Conservation (phyloP, 1,140 invertebrate species). For the Pogonomyrmex californicus region DNA sequence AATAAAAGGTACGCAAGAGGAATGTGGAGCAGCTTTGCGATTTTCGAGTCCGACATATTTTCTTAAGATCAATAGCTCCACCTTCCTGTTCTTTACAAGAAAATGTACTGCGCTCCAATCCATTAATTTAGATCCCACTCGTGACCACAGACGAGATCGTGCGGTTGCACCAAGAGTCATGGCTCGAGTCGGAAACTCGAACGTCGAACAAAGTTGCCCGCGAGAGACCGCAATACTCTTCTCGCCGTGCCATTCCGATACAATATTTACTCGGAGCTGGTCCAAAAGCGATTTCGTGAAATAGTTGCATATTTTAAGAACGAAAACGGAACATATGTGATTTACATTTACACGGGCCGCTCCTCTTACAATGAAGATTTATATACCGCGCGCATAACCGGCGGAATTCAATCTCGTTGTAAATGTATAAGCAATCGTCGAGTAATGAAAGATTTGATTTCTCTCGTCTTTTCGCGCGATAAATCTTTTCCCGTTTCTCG, state of each 20-base stretch:
- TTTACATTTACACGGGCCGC: slow-evolving; percentile 20
- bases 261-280: slow-evolving; percentile 56
- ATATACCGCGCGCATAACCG: not conserved
- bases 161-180: slow-evolving; percentile 73
- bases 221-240: slow-evolving; percentile 62
- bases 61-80: slow-evolving; percentile 63
- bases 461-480: not conserved
- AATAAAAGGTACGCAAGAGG: not conserved
- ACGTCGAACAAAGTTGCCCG: slow-evolving; percentile 63
- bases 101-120: slow-evolving; percentile 70
- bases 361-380: slow-evolving; percentile 23
- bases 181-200: slow-evolving; percentile 71
- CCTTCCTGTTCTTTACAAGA: slow-evolving; percentile 47
- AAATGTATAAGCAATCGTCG: slow-evolving; percentile 9
- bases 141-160: slow-evolving; percentile 76
- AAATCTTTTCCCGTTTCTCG: not conserved
- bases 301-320: slow-evolving; percentile 59
- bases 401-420: slow-evolving; percentile 15
- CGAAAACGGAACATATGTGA: slow-evolving; percentile 25
- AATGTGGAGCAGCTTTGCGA: not conserved
- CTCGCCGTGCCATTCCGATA: slow-evolving; percentile 49
- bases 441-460: slow-evolving; percentile 21
- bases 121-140: slow-evolving; percentile 74
- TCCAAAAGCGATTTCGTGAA: slow-evolving; percentile 47
- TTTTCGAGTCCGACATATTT: slow-evolving; percentile 35